Conservation (phyloP, 1,140 invertebrate genomes). For the Diabrotica undecimpunctata region DNA sequence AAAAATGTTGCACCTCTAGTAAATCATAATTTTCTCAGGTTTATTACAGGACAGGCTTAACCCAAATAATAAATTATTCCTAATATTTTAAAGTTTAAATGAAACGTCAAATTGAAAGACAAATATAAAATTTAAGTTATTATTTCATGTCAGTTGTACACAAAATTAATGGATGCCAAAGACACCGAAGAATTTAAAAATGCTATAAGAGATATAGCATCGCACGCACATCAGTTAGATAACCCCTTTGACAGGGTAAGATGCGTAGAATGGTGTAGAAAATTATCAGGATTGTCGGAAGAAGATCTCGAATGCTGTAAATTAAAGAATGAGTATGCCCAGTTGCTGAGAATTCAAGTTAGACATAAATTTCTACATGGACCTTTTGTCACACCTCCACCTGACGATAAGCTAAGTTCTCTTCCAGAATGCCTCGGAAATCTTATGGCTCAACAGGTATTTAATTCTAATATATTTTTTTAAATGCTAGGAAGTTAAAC, state of each 20-base stretch:
- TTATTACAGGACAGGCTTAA: too few relatives aligned
- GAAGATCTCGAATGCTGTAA: constrained; percentile 48
- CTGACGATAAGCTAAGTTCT: constrained; percentile 37
- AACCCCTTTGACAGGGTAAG: constrained; percentile 50
- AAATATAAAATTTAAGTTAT: too few relatives aligned
- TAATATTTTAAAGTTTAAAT: too few relatives aligned
- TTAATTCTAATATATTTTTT: too few relatives aligned
- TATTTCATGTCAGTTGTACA: too few relatives aligned
- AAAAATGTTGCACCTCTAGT: too few relatives aligned
- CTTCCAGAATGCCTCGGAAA: constrained; percentile 48
- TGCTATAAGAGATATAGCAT: constrained; percentile 43
- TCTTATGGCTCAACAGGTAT: constrained; percentile 40
- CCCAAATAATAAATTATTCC: too few relatives aligned
- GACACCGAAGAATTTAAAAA: constrained; percentile 43
- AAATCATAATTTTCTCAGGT: too few relatives aligned
- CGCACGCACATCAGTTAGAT: constrained; percentile 36
- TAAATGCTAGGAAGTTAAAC: too few relatives aligned
- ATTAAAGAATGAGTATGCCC: constrained; percentile 51
- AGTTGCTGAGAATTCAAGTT: constrained; percentile 51
- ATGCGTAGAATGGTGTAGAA: constrained; percentile 51
- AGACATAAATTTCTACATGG: constrained; percentile 48
- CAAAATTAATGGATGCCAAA: constrained; percentile 38
- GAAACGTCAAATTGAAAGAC: too few relatives aligned
- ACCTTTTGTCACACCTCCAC: constrained; percentile 47
- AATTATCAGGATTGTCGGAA: constrained; percentile 45